These are phyloP conservation scores for Zalophus californianus DNA, from an alignment of 2,797 vertebrate species.

Conservation along the genomic window DNA sequence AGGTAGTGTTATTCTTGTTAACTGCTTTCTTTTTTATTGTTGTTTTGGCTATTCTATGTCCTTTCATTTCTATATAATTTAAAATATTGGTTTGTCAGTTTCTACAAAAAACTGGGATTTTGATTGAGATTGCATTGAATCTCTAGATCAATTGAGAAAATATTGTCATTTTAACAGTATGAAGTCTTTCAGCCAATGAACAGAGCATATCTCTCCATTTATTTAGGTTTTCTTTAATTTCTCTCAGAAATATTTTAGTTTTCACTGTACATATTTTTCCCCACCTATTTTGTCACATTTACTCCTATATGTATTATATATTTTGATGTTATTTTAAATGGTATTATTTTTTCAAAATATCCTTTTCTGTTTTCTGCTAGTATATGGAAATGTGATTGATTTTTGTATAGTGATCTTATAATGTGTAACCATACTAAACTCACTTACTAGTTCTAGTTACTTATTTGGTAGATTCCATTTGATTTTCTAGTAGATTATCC, in stretches of 20 bases:
- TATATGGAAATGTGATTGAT: not conserved
- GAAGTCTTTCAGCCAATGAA: not conserved
- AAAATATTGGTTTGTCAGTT: not conserved
- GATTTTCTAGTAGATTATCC: not conserved
- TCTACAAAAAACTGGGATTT: not conserved
- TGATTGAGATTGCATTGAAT: not conserved
- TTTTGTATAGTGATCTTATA: not conserved
- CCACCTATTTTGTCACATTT: not conserved
- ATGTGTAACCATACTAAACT: not conserved
- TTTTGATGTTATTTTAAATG: not conserved
- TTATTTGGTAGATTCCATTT: not conserved
- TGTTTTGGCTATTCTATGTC: not conserved
- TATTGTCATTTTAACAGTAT: not conserved
- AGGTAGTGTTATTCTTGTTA: not conserved
- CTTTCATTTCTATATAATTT: not conserved
- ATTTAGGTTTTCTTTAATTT: not conserved
- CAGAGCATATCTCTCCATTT: not conserved
- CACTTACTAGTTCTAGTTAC: not conserved
- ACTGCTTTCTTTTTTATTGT: not conserved
- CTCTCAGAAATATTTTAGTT: not conserved
- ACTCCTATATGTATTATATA: not conserved
- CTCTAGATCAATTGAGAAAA: not conserved
- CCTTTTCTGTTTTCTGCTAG: not conserved
- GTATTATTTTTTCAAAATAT: not conserved
- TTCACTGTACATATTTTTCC: not conserved